A percentile compares a stretch with the other conserved stretches of the same genome.
Conservation (phyloP, 2,888 invertebrate genomes). For the Chrysomela aeneicollis region DNA sequence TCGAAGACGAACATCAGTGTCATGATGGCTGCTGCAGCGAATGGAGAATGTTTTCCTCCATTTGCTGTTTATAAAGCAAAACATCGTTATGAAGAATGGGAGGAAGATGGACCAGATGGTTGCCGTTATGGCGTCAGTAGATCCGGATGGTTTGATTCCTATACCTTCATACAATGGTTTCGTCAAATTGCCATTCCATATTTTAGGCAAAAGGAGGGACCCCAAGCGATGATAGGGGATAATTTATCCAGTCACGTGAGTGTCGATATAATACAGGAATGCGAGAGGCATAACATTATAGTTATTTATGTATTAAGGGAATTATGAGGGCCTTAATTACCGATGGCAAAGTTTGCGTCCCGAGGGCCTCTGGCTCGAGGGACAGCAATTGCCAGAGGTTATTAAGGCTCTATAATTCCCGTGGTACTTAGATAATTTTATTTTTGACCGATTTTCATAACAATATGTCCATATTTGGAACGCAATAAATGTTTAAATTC, state of each 20-base stretch:
- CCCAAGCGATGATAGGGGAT: conserved; percentile 51
- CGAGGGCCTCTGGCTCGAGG: too few relatives aligned
- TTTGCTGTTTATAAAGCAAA: too few relatives aligned
- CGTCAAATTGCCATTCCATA: conserved; percentile 40
- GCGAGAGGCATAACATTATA: conserved; percentile 48
- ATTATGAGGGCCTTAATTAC: too few relatives aligned
- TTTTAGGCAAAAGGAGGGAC: conserved; percentile 42
- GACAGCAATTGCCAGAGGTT: too few relatives aligned
- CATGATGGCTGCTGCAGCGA: conserved; percentile 16
- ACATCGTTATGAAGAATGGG: too few relatives aligned
- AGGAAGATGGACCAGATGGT: conserved; percentile 43
- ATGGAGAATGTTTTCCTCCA: conserved; percentile 36
- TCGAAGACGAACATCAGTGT: conserved; percentile 12
- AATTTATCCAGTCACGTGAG: conserved; percentile 49
- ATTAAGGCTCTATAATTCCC: too few relatives aligned
- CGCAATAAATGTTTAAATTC: too few relatives aligned
- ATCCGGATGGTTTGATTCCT: conserved; percentile 44
- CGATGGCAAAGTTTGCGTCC: too few relatives aligned
- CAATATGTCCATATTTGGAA: too few relatives aligned
- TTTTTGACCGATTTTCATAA: too few relatives aligned
- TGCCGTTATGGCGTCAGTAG: conserved; percentile 47
- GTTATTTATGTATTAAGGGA: too few relatives aligned
- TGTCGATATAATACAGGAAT: conserved; percentile 43
- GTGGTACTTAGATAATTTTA: too few relatives aligned
- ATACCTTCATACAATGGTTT: conserved; percentile 43